Evolutionary conservation across 2,888 invertebrate genomes (phyloP).

Genomic region (Euplexia lucipara): DNA sequence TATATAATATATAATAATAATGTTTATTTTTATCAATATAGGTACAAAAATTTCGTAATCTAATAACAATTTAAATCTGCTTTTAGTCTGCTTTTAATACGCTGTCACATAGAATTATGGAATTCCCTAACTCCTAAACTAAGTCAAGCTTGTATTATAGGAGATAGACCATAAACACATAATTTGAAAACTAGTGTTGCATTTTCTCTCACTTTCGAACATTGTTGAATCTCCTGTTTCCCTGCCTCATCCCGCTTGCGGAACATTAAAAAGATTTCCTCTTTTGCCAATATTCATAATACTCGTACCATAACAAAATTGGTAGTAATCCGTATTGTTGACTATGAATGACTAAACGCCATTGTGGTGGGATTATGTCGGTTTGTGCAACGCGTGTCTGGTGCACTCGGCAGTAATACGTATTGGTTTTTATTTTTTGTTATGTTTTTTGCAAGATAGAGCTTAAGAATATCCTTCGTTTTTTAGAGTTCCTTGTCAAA

Average conservation of each 20-base stretch:
- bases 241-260: background rate
- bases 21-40: no score
- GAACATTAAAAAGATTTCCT: constrained; percentile 11
- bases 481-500: background rate
- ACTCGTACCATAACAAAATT: constrained; percentile 50
- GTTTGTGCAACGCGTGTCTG: constrained; percentile 52
- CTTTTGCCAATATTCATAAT: constrained; percentile 25
- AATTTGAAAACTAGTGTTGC: no score
- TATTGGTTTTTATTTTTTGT: constrained; percentile 22
- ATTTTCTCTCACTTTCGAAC: no score
- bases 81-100: no score
- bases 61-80: no score
- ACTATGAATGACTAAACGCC: constrained; percentile 31
- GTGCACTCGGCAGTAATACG: constrained; percentile 16
- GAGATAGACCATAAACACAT: no score
- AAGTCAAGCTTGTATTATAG: no score
- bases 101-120: no score
- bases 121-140: no score
- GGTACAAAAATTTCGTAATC: no score
- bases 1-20: no score
- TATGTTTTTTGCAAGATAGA: constrained; percentile 35
- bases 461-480: background rate
- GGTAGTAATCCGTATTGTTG: constrained; percentile 57
- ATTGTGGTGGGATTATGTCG: constrained; percentile 54
- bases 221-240: no score